Percentiles rank a stretch among this genome's conserved stretches.
Evolutionary conservation across 1,140 invertebrate species (phyloP).

Genomic region (Drosophila leontia): DNA sequence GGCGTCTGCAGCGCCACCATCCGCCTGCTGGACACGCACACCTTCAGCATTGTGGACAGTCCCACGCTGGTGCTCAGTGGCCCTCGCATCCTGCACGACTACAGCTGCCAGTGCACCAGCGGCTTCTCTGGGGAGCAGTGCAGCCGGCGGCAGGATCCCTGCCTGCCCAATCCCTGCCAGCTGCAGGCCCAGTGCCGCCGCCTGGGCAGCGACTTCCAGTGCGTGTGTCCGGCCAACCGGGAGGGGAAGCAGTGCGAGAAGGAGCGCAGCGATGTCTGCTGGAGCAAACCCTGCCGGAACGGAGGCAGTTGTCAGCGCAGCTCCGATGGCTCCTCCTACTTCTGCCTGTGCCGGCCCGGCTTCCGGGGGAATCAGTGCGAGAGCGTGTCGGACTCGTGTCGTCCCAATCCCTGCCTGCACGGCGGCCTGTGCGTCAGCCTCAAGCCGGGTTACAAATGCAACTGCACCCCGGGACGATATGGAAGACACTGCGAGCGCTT

Average conservation of each 20-base stretch:
- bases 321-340: conserved; percentile 93
- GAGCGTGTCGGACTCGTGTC: conserved; percentile 92
- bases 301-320: conserved; percentile 95
- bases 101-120: conserved; percentile 91
- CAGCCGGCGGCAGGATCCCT: conserved; percentile 94
- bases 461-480: conserved; percentile 94
- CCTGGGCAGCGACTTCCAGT: conserved; percentile 93
- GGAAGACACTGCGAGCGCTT: conserved; percentile 95
- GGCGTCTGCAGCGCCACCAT: conserved; percentile 91
- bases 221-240: conserved; percentile 90
- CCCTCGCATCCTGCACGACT: conserved; percentile 91
- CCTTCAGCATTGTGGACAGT: conserved; percentile 89
- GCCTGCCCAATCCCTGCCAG: conserved; percentile 95
- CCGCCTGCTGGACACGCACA: conserved; percentile 88
- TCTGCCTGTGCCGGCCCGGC: conserved; percentile 94
- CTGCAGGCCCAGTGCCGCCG: conserved; percentile 92
- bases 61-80: conserved; percentile 92
- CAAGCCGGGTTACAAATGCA: conserved; percentile 94
- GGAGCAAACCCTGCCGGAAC: conserved; percentile 93
- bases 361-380: conserved; percentile 96
- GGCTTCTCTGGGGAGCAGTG: conserved; percentile 92
- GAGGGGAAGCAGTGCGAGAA: conserved; percentile 94
- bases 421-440: conserved; percentile 93
- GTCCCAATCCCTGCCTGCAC: conserved; percentile 95
- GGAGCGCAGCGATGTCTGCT: conserved; percentile 93